Base-by-base conservation (phyloP, 2,888 invertebrate genomes). In the Uropetala carovei region DNA sequence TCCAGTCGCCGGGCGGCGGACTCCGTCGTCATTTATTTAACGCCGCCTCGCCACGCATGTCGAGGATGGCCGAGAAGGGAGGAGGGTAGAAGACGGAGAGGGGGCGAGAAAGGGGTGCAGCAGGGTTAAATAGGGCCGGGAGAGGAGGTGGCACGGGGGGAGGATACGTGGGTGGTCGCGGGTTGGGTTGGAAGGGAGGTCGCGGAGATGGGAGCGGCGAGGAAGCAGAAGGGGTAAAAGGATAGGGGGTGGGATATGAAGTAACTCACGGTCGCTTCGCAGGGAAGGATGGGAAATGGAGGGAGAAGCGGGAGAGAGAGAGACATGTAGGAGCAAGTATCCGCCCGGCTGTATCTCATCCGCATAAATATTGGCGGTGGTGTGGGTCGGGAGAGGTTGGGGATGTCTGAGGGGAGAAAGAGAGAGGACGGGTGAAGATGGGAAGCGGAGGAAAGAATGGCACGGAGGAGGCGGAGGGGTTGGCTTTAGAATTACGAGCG, bases 21-120 rank as follows among this genome's bases (percentile, higher is more conserved):
- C 59, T 59, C 86, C 86, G 86, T 86, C 86, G 89, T 89, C 89
- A 89, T 89, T 89, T 89, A 89, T 89, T 89, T 89, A 89, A 89
- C 60, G 89, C 89, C 68, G 89, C 83, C 83, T 83, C 83, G 57
- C 86, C 86, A 86, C 86, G 86, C 86, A 86, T 86, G 86, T 68
- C 89, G 64, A 43, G 89, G 56, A 89, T 43, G 89, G 83, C 56
- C 18, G 43, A 18, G 18, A 83, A 14, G n/a, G 82, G 27, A 8
- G 30, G 59, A 13, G 10, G 59, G 86, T 22, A 27, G 59, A 22
- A 22, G 22, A 27, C n/a, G 11, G 13, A 27, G 30, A 30, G 11
- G 82, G 82, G 43, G 18, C 14, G 30, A 27, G 22, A 22, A 27
- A 27, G 81, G 81, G 81, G 27, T 43, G 82, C 43, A 5, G 43